A percentile compares a stretch with the other conserved stretches of the same genome.
These are phyloP conservation scores for Drosophila setosimentum DNA, from an alignment of 2,888 invertebrate genomes.

Conservation along the genomic window DNA sequence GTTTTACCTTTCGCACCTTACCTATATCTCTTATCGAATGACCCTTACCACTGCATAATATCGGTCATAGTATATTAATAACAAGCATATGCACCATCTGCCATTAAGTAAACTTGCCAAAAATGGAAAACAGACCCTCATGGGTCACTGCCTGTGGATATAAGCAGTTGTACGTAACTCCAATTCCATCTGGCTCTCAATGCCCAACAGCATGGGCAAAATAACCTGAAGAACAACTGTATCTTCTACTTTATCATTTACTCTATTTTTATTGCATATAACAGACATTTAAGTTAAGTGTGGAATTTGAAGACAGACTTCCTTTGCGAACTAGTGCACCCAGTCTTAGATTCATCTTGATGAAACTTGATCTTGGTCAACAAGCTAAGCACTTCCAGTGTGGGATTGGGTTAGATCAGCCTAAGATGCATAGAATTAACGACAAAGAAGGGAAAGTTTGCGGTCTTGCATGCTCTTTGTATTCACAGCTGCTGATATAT, in stretches of 20 bases:
- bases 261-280: too few relatives aligned
- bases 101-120: constrained; percentile 35
- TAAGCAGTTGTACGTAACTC: neutral
- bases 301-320: too few relatives aligned
- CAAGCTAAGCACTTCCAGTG: too few relatives aligned
- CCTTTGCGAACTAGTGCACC: too few relatives aligned
- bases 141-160: constrained; percentile 23
- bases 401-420: too few relatives aligned
- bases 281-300: too few relatives aligned
- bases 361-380: too few relatives aligned
- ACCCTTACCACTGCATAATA: neutral
- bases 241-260: too few relatives aligned
- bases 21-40: neutral
- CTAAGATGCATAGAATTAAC: too few relatives aligned
- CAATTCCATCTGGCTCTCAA: neutral
- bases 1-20: neutral
- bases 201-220: constrained; percentile 3
- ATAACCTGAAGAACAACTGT: neutral
- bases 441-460: too few relatives aligned
- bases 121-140: constrained; percentile 41
- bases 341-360: too few relatives aligned
- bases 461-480: too few relatives aligned
- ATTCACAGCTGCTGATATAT: neutral
- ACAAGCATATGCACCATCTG: constrained; percentile 23
- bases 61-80: neutral